Evolutionary conservation across 2,797 vertebrate species (phyloP).

Genomic region (Balearica regulorum): DNA sequence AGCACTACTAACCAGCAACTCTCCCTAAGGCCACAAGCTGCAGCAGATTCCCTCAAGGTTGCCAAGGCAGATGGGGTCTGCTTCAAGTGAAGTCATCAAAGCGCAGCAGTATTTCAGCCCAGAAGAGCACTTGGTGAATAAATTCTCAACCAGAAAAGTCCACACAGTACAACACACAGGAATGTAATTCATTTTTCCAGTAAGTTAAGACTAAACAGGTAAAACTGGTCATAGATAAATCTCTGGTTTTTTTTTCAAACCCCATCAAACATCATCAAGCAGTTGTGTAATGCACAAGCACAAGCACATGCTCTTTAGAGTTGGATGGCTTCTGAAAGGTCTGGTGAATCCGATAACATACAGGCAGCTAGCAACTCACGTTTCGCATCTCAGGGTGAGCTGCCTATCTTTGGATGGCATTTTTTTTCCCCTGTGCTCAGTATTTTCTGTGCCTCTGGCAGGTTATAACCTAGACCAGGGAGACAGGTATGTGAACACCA

Average conservation of each 20-base stretch:
- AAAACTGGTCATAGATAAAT: neutral
- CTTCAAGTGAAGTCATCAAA: neutral
- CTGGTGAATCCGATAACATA: neutral
- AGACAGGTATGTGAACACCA: neutral
- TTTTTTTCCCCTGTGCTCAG: neutral
- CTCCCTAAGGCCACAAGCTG: neutral
- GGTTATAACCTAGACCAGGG: neutral
- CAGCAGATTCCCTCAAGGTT: neutral
- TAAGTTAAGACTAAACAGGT: neutral
- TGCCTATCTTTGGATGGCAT: neutral
- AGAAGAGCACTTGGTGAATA: neutral
- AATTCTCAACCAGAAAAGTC: neutral
- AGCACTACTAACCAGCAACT: neutral
- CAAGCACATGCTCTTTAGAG: neutral
- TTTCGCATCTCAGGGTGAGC: neutral
- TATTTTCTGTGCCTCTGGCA: neutral
- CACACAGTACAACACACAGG: neutral
- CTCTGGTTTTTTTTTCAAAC: neutral
- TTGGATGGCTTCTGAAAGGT: neutral
- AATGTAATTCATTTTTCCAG: neutral
- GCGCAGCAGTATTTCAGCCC: neutral
- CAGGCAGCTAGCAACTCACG: neutral
- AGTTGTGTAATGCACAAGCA: neutral
- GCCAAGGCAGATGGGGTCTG: neutral
- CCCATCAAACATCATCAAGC: neutral